Conservation (phyloP, 2,888 invertebrate species). For the Magallana nippona region DNA sequence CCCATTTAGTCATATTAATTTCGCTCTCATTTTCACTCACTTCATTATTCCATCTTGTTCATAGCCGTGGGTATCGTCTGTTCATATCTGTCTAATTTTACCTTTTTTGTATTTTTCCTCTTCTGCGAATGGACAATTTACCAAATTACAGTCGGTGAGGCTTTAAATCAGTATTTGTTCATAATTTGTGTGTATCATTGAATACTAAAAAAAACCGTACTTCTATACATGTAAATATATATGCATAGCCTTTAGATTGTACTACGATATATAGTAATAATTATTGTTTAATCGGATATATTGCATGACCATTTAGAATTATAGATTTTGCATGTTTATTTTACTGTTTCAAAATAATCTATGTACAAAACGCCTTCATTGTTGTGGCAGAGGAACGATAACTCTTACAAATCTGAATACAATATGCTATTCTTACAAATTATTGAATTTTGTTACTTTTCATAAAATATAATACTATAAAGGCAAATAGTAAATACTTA, state of each 20-base stretch:
- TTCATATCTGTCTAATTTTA: not conserved
- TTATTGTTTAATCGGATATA: not conserved
- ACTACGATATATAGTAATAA: not conserved
- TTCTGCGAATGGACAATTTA: not conserved
- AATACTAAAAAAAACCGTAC: not conserved
- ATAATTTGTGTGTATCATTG: not conserved
- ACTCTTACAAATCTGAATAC: not conserved
- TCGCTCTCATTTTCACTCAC: not conserved
- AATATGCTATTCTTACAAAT: not conserved
- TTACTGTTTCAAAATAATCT: not conserved
- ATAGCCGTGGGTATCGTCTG: not conserved
- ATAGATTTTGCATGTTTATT: not conserved
- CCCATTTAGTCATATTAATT: too few relatives aligned
- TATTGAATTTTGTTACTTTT: not conserved
- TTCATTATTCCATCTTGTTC: not conserved
- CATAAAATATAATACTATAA: too few relatives aligned
- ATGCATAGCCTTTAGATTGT: not conserved
- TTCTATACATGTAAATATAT: not conserved
- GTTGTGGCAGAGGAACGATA: constrained; percentile 25
- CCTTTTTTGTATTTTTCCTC: constrained; percentile 14
- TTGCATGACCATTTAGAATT: not conserved
- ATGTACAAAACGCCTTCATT: not conserved
- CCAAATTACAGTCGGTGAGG: constrained; percentile 6
- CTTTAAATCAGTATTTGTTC: not conserved
- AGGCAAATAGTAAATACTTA: too few relatives aligned